Conservation (phyloP, 2,888 invertebrate genomes). For the Drosophila nigricruria region DNA sequence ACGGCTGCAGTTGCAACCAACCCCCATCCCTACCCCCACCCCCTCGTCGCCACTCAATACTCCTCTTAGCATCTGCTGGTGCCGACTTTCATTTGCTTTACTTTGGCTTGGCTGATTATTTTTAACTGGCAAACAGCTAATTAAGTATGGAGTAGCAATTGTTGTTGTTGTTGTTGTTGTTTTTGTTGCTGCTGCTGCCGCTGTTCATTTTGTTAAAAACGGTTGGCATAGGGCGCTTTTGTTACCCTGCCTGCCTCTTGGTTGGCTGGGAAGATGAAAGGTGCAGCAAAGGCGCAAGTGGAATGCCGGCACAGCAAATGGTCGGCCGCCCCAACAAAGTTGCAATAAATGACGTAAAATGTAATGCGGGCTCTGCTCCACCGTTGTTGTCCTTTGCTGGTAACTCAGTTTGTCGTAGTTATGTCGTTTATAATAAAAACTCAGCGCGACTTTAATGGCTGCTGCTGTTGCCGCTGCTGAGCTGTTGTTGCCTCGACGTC, state of each 20-base stretch:
- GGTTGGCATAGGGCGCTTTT: conserved; percentile 29
- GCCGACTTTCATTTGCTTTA: conserved; percentile 79
- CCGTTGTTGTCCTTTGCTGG: conserved; percentile 56
- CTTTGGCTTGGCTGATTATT: conserved; percentile 78
- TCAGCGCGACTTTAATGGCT: conserved; percentile 79
- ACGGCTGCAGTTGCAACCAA: conserved; percentile 44
- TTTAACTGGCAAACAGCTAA: conserved; percentile 82
- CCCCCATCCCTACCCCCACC: conserved; percentile 3
- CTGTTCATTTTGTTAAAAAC: conserved; percentile 42
- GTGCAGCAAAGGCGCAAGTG: conserved; percentile 58
- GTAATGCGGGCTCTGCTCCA: conserved; percentile 55
- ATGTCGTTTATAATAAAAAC: conserved; percentile 80
- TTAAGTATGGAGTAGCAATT: conserved; percentile 81
- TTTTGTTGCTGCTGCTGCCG: conserved; percentile 19
- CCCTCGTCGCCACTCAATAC: conserved; percentile 10
- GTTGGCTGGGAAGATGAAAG: conserved; percentile 23
- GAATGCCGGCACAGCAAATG: conserved; percentile 35
- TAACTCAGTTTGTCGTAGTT: conserved; percentile 81
- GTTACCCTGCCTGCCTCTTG: conserved; percentile 27
- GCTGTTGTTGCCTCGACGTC: conserved; percentile 60
- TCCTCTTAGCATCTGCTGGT: conserved; percentile 63
- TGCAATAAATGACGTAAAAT: conserved; percentile 82
- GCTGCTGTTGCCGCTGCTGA: conserved; percentile 43
- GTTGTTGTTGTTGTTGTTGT: conserved; percentile 36
- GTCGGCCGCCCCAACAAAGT: conserved; percentile 67